phyloP scores from a whole-genome alignment of 2,113 vertebrate species.

The Parus major region DNA sequence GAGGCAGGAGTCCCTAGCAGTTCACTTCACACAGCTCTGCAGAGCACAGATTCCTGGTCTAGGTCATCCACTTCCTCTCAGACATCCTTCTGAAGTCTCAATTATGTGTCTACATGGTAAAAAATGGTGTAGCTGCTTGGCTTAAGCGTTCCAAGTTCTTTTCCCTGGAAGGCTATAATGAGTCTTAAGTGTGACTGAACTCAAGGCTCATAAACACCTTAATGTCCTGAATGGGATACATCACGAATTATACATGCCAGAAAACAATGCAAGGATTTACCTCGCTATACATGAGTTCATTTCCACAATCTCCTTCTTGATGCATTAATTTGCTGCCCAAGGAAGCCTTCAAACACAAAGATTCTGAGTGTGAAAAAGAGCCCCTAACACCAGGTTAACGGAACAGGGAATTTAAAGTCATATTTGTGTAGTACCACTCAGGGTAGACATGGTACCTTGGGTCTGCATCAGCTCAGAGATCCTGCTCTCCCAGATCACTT shows the following conservation, averaged over 20 bases:
- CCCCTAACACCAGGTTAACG: accelerated
- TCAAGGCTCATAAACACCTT: neutral
- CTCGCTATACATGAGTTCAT: neutral
- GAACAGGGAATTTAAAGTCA: neutral
- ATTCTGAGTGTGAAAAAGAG: neutral
- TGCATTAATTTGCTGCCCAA: neutral
- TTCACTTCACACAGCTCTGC: neutral
- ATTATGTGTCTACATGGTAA: accelerated
- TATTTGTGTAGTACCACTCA: neutral
- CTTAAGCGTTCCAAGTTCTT: neutral
- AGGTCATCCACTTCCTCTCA: neutral
- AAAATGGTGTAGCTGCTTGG: neutral
- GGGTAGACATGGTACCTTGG: neutral
- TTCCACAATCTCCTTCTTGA: neutral
- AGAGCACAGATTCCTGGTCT: neutral
- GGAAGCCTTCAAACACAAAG: neutral
- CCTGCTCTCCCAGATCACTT: neutral
- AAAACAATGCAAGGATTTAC: neutral
- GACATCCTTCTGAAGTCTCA: neutral
- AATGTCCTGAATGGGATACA: neutral
- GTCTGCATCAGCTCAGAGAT: neutral
- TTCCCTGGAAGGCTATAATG: neutral
- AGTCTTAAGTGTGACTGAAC: neutral
- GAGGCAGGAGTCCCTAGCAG: neutral
- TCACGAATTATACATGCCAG: neutral